phyloP scores from a whole-genome alignment of 2,113 vertebrate species.

The Hypanus sabinus region DNA sequence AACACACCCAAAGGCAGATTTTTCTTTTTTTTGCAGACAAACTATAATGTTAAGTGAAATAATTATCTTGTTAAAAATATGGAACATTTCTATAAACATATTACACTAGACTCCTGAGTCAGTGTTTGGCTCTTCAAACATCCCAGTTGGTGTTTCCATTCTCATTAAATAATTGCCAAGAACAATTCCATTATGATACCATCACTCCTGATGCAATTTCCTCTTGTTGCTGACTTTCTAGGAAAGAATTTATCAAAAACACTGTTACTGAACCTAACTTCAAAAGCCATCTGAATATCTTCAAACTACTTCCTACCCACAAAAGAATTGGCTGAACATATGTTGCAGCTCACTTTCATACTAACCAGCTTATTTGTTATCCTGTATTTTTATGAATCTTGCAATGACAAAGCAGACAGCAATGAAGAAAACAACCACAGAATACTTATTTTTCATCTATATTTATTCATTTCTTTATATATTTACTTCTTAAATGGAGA shows the following conservation, averaged over 20 bases:
- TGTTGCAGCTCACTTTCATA: neutral
- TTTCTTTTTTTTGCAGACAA: neutral
- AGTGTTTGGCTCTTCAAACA: neutral
- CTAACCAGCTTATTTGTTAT: neutral
- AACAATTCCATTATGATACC: conserved; percentile 18
- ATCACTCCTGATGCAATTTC: neutral
- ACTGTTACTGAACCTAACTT: neutral
- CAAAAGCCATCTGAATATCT: neutral
- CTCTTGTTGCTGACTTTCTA: neutral
- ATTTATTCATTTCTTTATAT: too few species aligned
- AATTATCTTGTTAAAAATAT: conserved; percentile 36
- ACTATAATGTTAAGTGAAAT: neutral
- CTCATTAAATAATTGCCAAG: conserved; percentile 9
- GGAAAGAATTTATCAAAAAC: conserved; percentile 16
- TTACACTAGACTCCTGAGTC: neutral
- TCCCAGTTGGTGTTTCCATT: neutral
- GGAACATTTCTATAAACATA: conserved; percentile 41
- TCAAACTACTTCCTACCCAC: neutral
- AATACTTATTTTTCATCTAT: neutral
- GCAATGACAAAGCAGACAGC: neutral
- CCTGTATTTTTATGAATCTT: neutral
- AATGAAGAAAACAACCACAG: neutral
- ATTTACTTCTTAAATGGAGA: neutral
- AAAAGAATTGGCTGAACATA: neutral
- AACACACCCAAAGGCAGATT: neutral